These are phyloP conservation scores for Cottus gobio DNA, from an alignment of 2,113 vertebrate species.

Conservation along the genomic window DNA sequence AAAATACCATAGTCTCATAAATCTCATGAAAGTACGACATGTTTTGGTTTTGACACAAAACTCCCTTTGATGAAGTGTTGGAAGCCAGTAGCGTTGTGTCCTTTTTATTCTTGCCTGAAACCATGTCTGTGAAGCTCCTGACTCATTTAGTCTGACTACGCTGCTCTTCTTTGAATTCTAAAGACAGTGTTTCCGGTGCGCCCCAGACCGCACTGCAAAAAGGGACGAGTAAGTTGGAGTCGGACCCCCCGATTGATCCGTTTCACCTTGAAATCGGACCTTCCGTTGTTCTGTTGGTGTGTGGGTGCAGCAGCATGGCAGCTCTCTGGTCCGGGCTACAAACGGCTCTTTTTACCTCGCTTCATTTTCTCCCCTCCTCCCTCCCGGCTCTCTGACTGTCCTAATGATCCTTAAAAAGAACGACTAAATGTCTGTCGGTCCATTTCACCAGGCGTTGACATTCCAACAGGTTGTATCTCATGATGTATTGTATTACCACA, in stretches of 20 bases:
- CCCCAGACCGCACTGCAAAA: constrained; percentile 93
- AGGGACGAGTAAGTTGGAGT: constrained; percentile 87
- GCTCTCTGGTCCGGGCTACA: constrained; percentile 57
- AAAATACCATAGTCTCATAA: not conserved
- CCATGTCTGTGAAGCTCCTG: not conserved
- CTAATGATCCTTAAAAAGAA: constrained; percentile 6
- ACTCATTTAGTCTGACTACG: constrained; percentile 43
- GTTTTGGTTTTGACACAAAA: not conserved
- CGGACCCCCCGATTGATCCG: constrained; percentile 61
- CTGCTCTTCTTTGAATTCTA: constrained; percentile 80
- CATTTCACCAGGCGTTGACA: constrained; percentile 30
- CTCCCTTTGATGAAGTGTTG: not conserved
- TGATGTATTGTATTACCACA: not conserved
- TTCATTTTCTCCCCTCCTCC: not conserved
- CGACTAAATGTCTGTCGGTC: constrained; percentile 26
- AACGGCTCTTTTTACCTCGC: constrained; percentile 2
- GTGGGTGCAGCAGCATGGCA: constrained; percentile 71
- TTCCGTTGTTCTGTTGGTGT: constrained; percentile 66
- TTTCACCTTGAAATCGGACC: constrained; percentile 54
- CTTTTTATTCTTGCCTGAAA: not conserved
- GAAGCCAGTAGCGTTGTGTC: not conserved
- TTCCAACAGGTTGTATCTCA: not conserved
- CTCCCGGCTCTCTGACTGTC: not conserved
- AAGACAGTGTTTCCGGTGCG: constrained; percentile 92
- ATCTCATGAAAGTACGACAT: not conserved